Evolutionary conservation across 92 coral and sea anemone genomes (phyloP).

Genomic region (Porites evermanni): DNA sequence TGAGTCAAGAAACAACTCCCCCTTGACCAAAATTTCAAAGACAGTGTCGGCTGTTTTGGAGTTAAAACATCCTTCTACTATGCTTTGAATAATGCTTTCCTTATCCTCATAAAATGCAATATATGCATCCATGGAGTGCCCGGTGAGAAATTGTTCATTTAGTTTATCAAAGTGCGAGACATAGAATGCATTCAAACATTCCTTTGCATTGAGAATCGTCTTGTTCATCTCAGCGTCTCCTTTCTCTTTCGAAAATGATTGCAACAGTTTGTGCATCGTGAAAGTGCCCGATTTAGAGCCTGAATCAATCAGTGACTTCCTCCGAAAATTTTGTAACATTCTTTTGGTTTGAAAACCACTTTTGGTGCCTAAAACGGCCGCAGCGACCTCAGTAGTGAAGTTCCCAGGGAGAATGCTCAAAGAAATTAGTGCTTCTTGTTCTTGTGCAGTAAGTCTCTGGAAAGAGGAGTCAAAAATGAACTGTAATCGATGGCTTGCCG

Average conservation of each 20-base stretch:
- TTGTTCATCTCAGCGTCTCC: conserved; percentile 41
- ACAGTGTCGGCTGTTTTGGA: neutral
- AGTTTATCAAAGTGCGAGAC: conserved; percentile 2
- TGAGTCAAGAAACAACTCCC: conserved; percentile 25
- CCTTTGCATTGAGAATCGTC: conserved; percentile 4
- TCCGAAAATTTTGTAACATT: conserved; percentile 8
- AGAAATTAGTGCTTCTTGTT: conserved; percentile 36
- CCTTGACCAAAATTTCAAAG: conserved; percentile 18
- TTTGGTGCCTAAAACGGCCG: conserved; percentile 27
- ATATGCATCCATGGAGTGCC: conserved; percentile 23
- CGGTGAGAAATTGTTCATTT: conserved; percentile 29
- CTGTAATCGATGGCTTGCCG: conserved; percentile 25
- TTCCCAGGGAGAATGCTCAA: conserved; percentile 20
- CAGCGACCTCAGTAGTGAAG: conserved; percentile 14
- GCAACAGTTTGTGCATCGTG: conserved; percentile 46
- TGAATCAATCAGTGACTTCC: conserved; percentile 39
- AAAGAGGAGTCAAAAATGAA: conserved; percentile 37
- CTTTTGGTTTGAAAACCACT: neutral
- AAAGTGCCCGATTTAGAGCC: neutral
- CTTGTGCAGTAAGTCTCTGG: conserved; percentile 20
- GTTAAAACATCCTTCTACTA: neutral
- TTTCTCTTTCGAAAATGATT: conserved; percentile 31
- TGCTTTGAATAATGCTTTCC: conserved; percentile 19
- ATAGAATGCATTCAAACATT: conserved; percentile 23
- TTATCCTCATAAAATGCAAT: conserved; percentile 20